phyloP scores from a whole-genome alignment of 2,113 vertebrate species.

The pig (Sus scrofa) region T2T-Sscrofa CM000824.6:158179001-158179500 shows the following conservation, averaged over 20 bases:
- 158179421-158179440: not conserved
- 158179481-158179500: not conserved
- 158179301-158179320: not conserved
- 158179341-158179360: not conserved
- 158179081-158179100: not conserved
- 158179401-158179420: not conserved
- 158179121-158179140: not conserved
- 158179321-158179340: not conserved
- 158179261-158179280: not conserved
- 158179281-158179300: not conserved
- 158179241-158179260: not conserved
- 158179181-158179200: not conserved
- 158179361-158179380: not conserved
- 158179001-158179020: too few relatives aligned
- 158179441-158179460: not conserved
- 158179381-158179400: conserved; percentile 15
- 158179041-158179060: too few relatives aligned
- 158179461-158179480: not conserved
- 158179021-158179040: too few relatives aligned
- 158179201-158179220: not conserved
- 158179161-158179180: not conserved
- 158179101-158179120: not conserved
- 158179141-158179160: not conserved
- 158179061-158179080: not conserved
- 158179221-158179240: not conserved